Evolutionary conservation across 2,113 vertebrate species (phyloP).

Genomic region (Nerophis lumbriciformis): DNA sequence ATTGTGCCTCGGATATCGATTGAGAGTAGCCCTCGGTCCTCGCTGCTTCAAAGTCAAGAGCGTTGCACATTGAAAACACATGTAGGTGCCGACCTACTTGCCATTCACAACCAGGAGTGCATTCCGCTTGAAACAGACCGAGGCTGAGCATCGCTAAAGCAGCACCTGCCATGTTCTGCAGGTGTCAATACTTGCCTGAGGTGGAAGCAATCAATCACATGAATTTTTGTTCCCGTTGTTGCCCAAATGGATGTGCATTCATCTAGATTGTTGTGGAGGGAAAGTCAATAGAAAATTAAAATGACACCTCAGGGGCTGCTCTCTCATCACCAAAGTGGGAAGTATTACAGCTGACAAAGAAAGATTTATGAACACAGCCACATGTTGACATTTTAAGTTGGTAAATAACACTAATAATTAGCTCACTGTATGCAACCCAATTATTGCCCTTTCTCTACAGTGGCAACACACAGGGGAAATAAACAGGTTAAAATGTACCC

Average conservation of each 20-base stretch:
- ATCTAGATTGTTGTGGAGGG: neutral
- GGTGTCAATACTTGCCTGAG: conserved; percentile 28
- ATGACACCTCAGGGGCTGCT: neutral
- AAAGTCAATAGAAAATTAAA: conserved; percentile 19
- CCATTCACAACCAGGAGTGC: neutral
- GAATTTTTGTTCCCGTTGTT: conserved; percentile 15
- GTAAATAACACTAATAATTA: conserved; percentile 48
- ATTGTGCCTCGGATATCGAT: conserved; percentile 17
- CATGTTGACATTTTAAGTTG: conserved; percentile 36
- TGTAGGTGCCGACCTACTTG: neutral
- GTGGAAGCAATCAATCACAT: conserved; percentile 18
- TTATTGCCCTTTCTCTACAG: conserved; percentile 39
- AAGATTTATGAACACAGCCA: neutral
- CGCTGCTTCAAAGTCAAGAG: conserved; percentile 17
- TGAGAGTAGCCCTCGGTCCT: conserved; percentile 10
- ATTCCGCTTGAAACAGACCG: neutral
- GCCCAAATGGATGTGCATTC: conserved; percentile 1
- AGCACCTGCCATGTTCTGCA: conserved; percentile 4
- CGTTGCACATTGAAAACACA: conserved; percentile 6
- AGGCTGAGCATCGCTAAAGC: conserved; percentile 7
- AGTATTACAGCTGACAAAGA: neutral
- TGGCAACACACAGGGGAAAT: conserved; percentile 40
- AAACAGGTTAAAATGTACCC: conserved; percentile 36
- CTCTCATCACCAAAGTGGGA: neutral
- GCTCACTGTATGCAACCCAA: conserved; percentile 25